Conservation (phyloP, 2,888 invertebrate species). For the Coecobrya sp. region DNA sequence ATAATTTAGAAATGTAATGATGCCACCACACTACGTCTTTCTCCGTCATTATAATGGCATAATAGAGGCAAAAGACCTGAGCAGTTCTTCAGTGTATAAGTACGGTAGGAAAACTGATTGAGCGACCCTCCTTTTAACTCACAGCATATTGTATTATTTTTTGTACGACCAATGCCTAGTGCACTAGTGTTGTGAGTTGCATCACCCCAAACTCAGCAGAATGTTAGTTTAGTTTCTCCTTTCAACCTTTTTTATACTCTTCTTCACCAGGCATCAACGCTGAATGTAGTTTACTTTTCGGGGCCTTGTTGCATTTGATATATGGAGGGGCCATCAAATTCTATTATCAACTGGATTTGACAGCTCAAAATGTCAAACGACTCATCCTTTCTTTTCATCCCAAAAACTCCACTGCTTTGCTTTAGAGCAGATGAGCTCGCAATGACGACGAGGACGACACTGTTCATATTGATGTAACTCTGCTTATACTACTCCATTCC, state of each 20-base stretch:
- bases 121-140: constrained; percentile 25
- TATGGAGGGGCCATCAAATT: constrained; percentile 82
- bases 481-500: not conserved
- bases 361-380: constrained; percentile 84
- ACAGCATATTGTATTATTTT: constrained; percentile 21
- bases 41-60: constrained; percentile 23
- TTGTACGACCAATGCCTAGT: not conserved
- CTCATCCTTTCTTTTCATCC: constrained; percentile 78
- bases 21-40: constrained; percentile 22
- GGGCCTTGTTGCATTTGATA: constrained; percentile 76
- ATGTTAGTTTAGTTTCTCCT: constrained; percentile 18
- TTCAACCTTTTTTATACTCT: constrained; percentile 27
- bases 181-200: not conserved
- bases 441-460: constrained; percentile 9
- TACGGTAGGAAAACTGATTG: not conserved
- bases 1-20: constrained; percentile 47
- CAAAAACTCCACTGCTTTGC: constrained; percentile 2
- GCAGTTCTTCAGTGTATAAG: not conserved
- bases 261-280: not conserved
- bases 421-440: not conserved
- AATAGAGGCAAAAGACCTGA: constrained; percentile 30
- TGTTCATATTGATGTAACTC: not conserved
- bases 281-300: constrained; percentile 26
- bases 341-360: constrained; percentile 86
- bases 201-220: constrained; percentile 5